Conservation (phyloP, 2,888 invertebrate species). For the Teleiodes luculella region DNA sequence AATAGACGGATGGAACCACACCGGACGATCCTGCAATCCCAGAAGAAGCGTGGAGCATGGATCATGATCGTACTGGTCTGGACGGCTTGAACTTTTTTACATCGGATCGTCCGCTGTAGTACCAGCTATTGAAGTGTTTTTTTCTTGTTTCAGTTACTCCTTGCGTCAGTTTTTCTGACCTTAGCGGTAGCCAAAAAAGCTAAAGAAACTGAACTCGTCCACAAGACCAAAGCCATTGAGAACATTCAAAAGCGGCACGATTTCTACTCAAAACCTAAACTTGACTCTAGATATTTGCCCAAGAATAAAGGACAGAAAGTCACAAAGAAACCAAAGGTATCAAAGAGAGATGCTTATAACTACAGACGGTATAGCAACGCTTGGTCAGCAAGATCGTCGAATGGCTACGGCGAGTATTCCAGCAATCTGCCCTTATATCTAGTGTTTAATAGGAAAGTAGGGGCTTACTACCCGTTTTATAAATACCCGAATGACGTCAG, state of each 20-base stretch:
- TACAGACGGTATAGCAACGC: no score
- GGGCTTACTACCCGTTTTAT: slow-evolving; percentile 61
- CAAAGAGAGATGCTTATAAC: slow-evolving; percentile 40
- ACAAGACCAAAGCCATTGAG: neutral
- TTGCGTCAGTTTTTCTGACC: slow-evolving; percentile 27
- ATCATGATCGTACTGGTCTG: no score
- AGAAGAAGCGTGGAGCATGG: no score
- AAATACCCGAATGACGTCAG: slow-evolving; percentile 42
- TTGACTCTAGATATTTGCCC: neutral
- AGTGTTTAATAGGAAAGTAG: slow-evolving; percentile 57
- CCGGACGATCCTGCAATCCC: no score
- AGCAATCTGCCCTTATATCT: slow-evolving; percentile 55
- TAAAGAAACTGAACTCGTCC: neutral
- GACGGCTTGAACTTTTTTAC: no score
- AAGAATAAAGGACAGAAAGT: slow-evolving; percentile 18
- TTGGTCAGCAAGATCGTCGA: slow-evolving; percentile 33
- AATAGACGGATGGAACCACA: no score
- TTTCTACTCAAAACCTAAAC: neutral
- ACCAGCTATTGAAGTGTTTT: no score
- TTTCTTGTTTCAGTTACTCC: slow-evolving; percentile 31
- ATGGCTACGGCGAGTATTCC: slow-evolving; percentile 26
- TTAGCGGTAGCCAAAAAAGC: slow-evolving; percentile 18
- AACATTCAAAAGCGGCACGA: neutral
- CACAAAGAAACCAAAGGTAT: slow-evolving; percentile 31
- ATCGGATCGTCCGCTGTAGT: no score